Conservation (phyloP, 1,140 invertebrate species). For the Muscidifurax raptorellus region DNA sequence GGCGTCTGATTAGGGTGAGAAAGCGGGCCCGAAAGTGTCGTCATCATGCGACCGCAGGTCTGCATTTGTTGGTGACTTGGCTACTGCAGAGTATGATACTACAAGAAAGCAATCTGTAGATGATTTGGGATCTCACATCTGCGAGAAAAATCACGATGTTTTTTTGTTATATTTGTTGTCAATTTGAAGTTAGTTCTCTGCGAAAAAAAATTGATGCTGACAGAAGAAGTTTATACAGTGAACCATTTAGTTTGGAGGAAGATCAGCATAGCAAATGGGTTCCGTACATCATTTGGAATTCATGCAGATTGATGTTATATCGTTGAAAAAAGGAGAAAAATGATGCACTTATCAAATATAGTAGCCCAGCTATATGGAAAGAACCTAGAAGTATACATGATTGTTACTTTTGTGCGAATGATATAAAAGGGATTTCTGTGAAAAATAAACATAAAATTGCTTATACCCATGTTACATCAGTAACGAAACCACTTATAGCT, state of each 20-base stretch:
- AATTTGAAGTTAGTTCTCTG: constrained; percentile 1
- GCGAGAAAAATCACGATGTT: neutral
- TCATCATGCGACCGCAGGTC: constrained; percentile 34
- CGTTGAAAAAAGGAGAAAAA: neutral
- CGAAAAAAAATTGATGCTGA: neutral
- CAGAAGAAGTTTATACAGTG: neutral
- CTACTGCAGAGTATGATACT: constrained; percentile 27
- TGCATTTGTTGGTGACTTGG: constrained; percentile 39
- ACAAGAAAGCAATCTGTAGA: constrained; percentile 13
- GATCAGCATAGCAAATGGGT: neutral
- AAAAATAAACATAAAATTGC: constrained; percentile 8
- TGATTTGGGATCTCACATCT: neutral
- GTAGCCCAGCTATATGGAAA: neutral
- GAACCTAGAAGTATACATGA: neutral
- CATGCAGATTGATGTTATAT: neutral
- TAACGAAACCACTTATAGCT: constrained; percentile 1
- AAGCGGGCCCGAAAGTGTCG: too few species aligned
- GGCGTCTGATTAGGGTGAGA: too few species aligned
- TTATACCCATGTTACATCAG: neutral
- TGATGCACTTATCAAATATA: neutral
- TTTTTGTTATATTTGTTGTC: constrained; percentile 7
- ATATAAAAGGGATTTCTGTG: neutral
- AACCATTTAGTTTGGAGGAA: neutral
- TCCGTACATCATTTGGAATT: neutral
- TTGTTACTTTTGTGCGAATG: neutral